A percentile compares a stretch with the other conserved stretches of the same genome.
Conservation (phyloP, 2,888 invertebrate genomes). For the Ecliptopera silaceata region DNA sequence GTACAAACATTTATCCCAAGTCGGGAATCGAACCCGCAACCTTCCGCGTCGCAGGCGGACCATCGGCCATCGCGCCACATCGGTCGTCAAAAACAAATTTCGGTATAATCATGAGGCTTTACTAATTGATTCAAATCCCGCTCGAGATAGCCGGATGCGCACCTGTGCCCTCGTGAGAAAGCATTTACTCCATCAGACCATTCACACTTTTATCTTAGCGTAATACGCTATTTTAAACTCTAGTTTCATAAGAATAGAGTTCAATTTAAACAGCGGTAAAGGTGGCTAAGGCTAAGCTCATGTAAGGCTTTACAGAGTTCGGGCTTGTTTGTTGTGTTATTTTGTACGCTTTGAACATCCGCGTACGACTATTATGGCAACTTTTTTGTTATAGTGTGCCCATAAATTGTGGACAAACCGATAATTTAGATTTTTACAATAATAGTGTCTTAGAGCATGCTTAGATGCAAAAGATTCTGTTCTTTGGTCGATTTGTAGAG, state of each 20-base stretch:
- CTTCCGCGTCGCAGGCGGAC: too few relatives aligned
- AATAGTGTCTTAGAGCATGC: too few relatives aligned
- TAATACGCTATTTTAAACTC: constrained; percentile 32
- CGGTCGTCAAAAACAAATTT: too few relatives aligned
- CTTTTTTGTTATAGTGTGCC: constrained; percentile 53
- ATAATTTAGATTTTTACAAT: too few relatives aligned
- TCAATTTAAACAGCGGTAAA: constrained; percentile 3
- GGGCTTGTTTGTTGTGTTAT: constrained; percentile 73
- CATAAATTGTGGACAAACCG: too few relatives aligned
- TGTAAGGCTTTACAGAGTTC: constrained; percentile 62
- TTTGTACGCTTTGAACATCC: constrained; percentile 77
- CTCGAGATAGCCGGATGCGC: constrained; percentile 77
- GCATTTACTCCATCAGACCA: constrained; percentile 52
- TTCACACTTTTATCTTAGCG: constrained; percentile 36
- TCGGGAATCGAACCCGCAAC: too few relatives aligned
- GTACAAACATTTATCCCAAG: too few relatives aligned
- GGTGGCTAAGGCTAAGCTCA: constrained; percentile 37
- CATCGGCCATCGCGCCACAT: too few relatives aligned
- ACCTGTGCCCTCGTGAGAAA: constrained; percentile 78
- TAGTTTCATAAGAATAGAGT: constrained; percentile 27
- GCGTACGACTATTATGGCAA: constrained; percentile 70
- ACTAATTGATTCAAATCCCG: constrained; percentile 64
- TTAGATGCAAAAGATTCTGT: too few relatives aligned
- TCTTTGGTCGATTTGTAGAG: too few relatives aligned
- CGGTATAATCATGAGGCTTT: constrained; percentile 61